A percentile compares a stretch with the other conserved stretches of the same genome.
phyloP scores from a whole-genome alignment of 2,113 vertebrate species.

The Hemiprocne comata region DNA sequence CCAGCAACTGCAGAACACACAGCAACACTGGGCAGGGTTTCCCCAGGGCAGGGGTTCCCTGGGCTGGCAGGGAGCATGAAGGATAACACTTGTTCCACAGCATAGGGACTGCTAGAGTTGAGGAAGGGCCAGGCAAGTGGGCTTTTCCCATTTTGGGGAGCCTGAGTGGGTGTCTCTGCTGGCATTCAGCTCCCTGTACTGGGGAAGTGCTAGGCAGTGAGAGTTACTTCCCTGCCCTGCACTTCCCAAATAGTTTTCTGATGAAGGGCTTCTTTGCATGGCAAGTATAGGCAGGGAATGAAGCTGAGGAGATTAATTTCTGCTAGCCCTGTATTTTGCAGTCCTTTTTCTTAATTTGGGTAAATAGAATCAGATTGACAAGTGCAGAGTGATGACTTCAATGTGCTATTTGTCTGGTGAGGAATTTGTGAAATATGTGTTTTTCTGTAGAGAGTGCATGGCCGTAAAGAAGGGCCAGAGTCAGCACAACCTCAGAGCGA shows the following conservation, averaged over 20 bases:
- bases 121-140: background rate
- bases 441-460: conserved; percentile 59
- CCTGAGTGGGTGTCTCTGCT: background rate
- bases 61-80: fast-evolving
- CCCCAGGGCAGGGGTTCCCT: background rate
- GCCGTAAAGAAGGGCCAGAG: conserved; percentile 69
- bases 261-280: background rate
- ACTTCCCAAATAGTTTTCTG: background rate
- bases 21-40: fast-evolving
- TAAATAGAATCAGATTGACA: conserved; percentile 54
- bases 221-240: background rate
- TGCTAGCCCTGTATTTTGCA: conserved; percentile 3
- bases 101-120: background rate
- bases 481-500: conserved; percentile 66
- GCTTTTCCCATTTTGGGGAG: background rate
- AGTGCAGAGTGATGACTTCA: conserved; percentile 40
- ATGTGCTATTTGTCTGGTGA: conserved; percentile 60
- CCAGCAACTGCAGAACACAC: background rate
- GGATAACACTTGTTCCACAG: fast-evolving
- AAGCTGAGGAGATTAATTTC: background rate
- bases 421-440: conserved; percentile 69
- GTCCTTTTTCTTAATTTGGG: conserved; percentile 45
- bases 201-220: background rate
- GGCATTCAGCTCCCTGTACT: background rate
- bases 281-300: fast-evolving